A percentile compares a stretch with the other conserved stretches of the same genome.
Evolutionary conservation across 2,113 vertebrate species (phyloP).

Genomic region (Dendrocopos noguchii): DNA sequence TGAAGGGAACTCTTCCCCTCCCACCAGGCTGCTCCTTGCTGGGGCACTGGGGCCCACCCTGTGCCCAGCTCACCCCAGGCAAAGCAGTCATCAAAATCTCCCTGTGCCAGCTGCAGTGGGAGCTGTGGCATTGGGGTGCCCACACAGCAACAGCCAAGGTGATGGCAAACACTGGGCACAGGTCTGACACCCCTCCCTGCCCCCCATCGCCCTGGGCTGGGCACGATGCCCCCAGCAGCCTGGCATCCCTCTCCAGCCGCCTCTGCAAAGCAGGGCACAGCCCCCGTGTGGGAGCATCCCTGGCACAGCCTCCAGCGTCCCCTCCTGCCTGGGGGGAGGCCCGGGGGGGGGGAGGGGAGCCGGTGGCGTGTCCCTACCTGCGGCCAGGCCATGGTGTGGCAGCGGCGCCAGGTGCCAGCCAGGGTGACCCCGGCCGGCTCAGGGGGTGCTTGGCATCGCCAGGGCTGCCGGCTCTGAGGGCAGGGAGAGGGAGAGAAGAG

Average conservation of each 20-base stretch:
- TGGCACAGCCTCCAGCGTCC: fast-evolving
- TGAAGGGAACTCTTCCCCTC: not conserved
- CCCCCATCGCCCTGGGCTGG: fast-evolving
- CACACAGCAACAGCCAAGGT: fast-evolving
- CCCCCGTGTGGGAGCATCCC: not conserved
- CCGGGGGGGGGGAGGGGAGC: not conserved
- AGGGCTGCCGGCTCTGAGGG: not conserved
- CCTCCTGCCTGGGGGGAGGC: not conserved
- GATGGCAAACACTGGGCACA: not conserved
- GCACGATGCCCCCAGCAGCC: not conserved
- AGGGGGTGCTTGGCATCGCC: not conserved
- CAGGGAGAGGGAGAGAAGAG: not conserved
- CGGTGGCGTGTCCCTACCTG: not conserved
- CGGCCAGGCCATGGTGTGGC: not conserved
- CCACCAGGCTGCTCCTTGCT: not conserved
- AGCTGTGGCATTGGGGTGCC: not conserved
- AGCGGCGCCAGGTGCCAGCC: not conserved
- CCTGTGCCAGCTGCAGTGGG: not conserved
- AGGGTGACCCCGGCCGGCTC: not conserved
- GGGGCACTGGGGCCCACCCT: not conserved
- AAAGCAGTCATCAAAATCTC: not conserved
- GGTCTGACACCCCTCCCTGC: not conserved
- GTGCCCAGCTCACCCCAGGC: not conserved
- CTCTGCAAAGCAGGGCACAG: not conserved
- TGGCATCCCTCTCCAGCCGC: not conserved